phyloP scores from a whole-genome alignment of 2,888 invertebrate genomes.

The Conchocele bisecta region DNA sequence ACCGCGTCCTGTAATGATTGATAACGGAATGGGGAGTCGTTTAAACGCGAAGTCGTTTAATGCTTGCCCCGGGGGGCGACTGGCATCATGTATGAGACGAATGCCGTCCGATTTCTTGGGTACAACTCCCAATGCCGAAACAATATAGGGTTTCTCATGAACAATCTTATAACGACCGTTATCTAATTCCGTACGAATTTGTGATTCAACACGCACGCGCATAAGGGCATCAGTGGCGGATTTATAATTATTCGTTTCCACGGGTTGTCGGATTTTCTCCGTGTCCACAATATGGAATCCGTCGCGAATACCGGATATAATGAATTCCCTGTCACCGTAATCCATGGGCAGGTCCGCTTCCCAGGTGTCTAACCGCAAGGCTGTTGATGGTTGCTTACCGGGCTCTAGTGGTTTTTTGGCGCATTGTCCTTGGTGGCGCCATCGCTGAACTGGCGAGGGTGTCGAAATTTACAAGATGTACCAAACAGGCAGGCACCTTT shows the following conservation, averaged over 20 bases:
- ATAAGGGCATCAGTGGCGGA: conserved; percentile 19
- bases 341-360: conserved; percentile 12
- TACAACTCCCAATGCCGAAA: conserved; percentile 14
- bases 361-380: conserved; percentile 14
- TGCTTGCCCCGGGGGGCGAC: too few relatives aligned
- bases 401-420: too few relatives aligned
- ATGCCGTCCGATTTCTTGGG: too few relatives aligned
- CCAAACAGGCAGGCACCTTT: too few relatives aligned
- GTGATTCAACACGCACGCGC: conserved; percentile 21
- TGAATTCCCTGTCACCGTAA: conserved; percentile 22
- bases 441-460: too few relatives aligned
- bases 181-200: conserved; percentile 25
- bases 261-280: not conserved
- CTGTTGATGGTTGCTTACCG: too few relatives aligned
- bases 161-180: conserved; percentile 35
- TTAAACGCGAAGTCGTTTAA: conserved; percentile 22
- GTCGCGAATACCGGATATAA: conserved; percentile 20
- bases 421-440: too few relatives aligned
- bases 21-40: conserved; percentile 5
- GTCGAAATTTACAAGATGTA: too few relatives aligned
- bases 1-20: conserved; percentile 17
- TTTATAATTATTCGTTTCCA: conserved; percentile 21
- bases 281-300: conserved; percentile 25
- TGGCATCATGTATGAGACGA: too few relatives aligned
- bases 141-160: conserved; percentile 16